These are phyloP conservation scores for Pachypeltis micranthus DNA, from an alignment of 1,140 invertebrate genomes.

Conservation along the genomic window DNA sequence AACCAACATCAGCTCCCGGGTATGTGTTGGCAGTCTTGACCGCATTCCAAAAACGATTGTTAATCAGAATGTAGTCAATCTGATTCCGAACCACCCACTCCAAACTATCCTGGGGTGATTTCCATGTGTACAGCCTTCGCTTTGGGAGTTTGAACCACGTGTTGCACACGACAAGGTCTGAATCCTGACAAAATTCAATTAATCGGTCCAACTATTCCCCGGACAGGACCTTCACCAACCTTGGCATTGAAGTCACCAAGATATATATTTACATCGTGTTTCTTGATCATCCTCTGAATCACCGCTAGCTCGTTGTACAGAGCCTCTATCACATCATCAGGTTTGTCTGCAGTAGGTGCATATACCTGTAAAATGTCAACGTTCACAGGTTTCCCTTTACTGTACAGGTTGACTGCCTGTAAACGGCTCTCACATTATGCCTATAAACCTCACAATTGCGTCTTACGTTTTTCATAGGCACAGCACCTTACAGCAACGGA, in stretches of 20 bases:
- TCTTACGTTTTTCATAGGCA: no score
- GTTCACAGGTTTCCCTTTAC: no score
- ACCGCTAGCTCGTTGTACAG: no score
- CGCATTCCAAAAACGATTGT: slow-evolving; percentile 28
- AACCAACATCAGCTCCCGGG: slow-evolving; percentile 14
- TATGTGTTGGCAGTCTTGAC: slow-evolving; percentile 23
- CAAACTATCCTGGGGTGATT: slow-evolving; percentile 28
- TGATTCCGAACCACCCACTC: slow-evolving; percentile 31
- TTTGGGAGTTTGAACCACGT: slow-evolving; percentile 30
- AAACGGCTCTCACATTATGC: no score
- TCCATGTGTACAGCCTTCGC: slow-evolving; percentile 32
- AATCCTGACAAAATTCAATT: slow-evolving; percentile 30
- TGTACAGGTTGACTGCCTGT: no score
- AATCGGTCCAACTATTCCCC: slow-evolving; percentile 21
- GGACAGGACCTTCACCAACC: slow-evolving; percentile 23
- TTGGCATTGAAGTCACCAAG: slow-evolving; percentile 30
- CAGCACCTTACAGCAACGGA: no score
- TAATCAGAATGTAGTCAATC: slow-evolving; percentile 32
- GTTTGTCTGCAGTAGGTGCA: no score
- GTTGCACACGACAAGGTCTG: slow-evolving; percentile 28
- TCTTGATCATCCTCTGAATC: slow-evolving; percentile 2
- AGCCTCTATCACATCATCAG: no score
- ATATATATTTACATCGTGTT: slow-evolving; percentile 24
- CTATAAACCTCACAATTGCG: no score
- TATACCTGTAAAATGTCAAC: no score